These are phyloP conservation scores for Irena cyanogastra DNA, from an alignment of 2,113 vertebrate genomes.

Conservation along the genomic window DNA sequence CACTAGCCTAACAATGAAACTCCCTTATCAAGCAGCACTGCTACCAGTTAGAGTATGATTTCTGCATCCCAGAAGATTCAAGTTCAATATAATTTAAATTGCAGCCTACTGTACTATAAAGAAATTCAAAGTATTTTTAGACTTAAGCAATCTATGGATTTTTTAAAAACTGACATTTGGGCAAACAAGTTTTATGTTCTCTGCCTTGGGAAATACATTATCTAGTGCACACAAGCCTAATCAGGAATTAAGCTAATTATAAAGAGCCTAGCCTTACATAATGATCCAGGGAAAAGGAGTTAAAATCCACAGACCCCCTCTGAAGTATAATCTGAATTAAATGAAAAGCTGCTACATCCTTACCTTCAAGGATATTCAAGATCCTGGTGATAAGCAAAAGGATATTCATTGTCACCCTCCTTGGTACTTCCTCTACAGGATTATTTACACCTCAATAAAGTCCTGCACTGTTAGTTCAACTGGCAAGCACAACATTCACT, in stretches of 20 bases:
- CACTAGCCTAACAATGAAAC: neutral
- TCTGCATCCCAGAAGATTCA: neutral
- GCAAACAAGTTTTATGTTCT: neutral
- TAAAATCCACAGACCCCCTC: neutral
- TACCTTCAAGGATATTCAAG: constrained; percentile 2
- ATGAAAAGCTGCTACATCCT: neutral
- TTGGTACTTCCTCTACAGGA: neutral
- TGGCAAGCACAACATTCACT: neutral
- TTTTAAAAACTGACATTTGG: neutral
- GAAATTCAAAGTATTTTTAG: neutral
- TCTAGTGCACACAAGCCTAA: neutral
- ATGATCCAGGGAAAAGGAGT: constrained; percentile 23
- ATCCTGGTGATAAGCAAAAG: neutral
- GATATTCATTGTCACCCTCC: neutral
- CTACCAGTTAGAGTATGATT: neutral
- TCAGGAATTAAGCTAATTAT: constrained; percentile 17
- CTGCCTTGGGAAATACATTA: constrained; percentile 18
- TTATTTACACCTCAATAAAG: neutral
- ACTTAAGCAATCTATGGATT: neutral
- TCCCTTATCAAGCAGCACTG: neutral
- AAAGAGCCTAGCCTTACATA: neutral
- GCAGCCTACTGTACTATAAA: neutral
- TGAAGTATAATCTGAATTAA: constrained; percentile 19
- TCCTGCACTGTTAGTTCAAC: neutral
- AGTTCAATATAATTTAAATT: neutral